A percentile compares a stretch with the other conserved stretches of the same genome.
phyloP scores from a whole-genome alignment of 2,113 vertebrate genomes.

The Trochalopteron elliotii region DNA sequence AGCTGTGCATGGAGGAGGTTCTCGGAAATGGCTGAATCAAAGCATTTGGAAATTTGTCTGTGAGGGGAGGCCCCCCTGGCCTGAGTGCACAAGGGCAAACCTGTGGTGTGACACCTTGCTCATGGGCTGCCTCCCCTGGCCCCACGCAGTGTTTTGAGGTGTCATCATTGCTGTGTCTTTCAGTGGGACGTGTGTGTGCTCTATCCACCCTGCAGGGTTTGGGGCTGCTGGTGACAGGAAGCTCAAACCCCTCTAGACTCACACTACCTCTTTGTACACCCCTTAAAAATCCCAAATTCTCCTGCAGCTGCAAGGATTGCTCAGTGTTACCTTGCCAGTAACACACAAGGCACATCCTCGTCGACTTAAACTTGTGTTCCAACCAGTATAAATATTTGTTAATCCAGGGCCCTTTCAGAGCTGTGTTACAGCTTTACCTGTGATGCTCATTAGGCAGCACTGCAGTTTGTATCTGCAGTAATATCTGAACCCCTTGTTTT shows the following conservation, averaged over 20 bases:
- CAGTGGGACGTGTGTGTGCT: background rate
- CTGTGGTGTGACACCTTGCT: background rate
- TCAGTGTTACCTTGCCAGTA: background rate
- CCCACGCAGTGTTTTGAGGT: background rate
- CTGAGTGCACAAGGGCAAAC: background rate
- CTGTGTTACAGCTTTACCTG: background rate
- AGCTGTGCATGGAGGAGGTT: background rate
- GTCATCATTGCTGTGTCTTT: background rate
- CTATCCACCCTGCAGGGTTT: background rate
- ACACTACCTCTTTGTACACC: background rate
- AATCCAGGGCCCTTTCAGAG: background rate
- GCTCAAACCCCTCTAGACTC: accelerated
- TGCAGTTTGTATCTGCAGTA: background rate
- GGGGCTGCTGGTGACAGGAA: background rate
- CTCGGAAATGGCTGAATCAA: background rate
- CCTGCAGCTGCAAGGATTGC: background rate
- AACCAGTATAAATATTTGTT: background rate
- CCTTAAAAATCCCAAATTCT: background rate
- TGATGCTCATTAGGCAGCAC: background rate
- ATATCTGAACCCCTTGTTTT: background rate
- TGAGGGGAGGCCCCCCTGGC: background rate
- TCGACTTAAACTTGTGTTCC: background rate
- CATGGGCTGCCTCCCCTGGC: background rate
- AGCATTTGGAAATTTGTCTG: background rate
- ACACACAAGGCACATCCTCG: background rate